Evolutionary conservation across 1,140 invertebrate species (phyloP), one percentile per base, ranked within the genome.

Genomic region (Heliothis virescens): DNA sequence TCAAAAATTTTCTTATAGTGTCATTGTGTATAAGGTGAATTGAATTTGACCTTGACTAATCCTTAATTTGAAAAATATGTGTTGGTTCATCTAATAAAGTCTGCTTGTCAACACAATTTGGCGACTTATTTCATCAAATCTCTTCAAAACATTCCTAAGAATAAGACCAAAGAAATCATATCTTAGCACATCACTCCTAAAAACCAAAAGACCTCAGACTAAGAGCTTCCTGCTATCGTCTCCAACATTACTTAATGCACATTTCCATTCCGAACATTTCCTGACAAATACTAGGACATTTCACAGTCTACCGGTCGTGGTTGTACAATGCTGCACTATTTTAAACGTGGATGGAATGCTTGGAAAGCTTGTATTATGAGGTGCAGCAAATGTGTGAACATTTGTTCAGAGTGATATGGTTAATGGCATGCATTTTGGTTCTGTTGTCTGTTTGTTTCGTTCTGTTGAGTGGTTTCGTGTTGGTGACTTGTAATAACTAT

Each of bases 251-350:
- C 75, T 69, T 78, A 73, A 82, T 67, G 65, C 59, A 62, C 78
- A 79, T 77, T 77, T 52, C 73, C 50, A 82, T 82, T 82, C 63
- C 29, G 18, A 63, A 82, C 71, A 57, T 55, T 65, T 69, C 72
- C 86, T 92, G 90, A 91, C 89, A 91, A 92, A 92, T 92, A 85
- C 84, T 78, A 84, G 89, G 83, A 87, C 91, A 89, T 92, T 92
- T 90, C 87, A 91, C 91, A 92, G 91, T 92, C 91, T 92, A 81
- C 87, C 82, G 90, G 89, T 86, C 84, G 71, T 84, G 60, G 72
- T 71, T 74, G 81, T 81, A 85, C 82, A 85, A 83, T 85, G 75
- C 80, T 26, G 21, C 41, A 65, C 21, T 65, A 65, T 65, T 65
- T 65, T 65, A 65, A 65, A 41, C 41, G 62, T 65, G 16, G 41